A percentile compares a stretch with the other conserved stretches of the same genome.
Conservation (phyloP, 2,113 vertebrate species). For the Caracal caracal region DNA sequence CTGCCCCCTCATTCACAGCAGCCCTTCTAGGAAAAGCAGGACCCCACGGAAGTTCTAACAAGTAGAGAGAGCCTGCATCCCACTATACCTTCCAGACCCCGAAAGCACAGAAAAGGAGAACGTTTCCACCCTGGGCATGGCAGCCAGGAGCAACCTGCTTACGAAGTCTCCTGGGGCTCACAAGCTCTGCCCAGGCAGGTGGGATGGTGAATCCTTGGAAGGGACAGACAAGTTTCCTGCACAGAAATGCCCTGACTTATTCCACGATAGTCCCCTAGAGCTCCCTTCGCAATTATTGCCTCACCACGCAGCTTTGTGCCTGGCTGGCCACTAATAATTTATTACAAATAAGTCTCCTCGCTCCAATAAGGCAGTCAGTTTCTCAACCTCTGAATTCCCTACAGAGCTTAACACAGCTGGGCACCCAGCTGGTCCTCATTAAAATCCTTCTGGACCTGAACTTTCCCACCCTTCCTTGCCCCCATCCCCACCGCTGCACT, state of each 20-base stretch:
- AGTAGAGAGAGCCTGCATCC: background rate
- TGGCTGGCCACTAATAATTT: constrained; percentile 15
- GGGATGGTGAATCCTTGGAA: background rate
- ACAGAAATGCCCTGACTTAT: background rate
- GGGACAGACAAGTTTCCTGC: background rate
- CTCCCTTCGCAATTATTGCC: background rate
- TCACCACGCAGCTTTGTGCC: background rate
- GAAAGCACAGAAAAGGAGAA: background rate
- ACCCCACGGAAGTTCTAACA: background rate
- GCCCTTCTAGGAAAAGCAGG: background rate
- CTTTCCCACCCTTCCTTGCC: background rate
- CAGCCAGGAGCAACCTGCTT: background rate
- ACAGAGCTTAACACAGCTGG: background rate
- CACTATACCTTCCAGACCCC: background rate
- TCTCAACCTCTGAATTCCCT: background rate
- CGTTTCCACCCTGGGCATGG: background rate
- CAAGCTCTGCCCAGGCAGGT: background rate
- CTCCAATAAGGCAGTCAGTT: background rate
- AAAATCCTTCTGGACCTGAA: background rate
- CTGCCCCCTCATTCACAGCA: background rate
- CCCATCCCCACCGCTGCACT: background rate
- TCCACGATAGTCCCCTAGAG: background rate
- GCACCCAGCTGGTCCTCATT: background rate
- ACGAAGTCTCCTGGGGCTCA: background rate
- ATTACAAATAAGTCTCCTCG: background rate